phyloP scores from a whole-genome alignment of 2,888 invertebrate species.

The Leucophora obtusa region DNA sequence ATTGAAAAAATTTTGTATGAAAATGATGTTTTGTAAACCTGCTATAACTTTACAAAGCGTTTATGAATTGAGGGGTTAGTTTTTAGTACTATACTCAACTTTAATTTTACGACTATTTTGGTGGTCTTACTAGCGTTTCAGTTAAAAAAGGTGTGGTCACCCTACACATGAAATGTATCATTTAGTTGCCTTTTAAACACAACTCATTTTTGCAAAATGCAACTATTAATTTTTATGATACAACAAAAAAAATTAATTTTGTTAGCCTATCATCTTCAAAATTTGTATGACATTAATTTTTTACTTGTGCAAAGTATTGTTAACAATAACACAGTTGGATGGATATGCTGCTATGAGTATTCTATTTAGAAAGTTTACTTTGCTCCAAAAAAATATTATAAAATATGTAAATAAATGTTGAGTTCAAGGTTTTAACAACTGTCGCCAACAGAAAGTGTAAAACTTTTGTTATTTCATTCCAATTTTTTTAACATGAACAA shows the following conservation, averaged over 20 bases:
- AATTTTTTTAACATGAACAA: too few relatives aligned
- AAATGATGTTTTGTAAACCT: too few relatives aligned
- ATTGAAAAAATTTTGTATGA: too few relatives aligned
- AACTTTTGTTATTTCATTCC: too few relatives aligned
- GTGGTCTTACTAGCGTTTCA: too few relatives aligned
- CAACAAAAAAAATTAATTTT: slow-evolving; percentile 15
- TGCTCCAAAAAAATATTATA: neutral
- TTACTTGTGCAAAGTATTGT: neutral
- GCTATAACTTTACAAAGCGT: too few relatives aligned
- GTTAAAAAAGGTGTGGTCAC: too few relatives aligned
- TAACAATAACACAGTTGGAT: slow-evolving; percentile 34
- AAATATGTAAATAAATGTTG: neutral
- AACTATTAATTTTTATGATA: slow-evolving; percentile 10
- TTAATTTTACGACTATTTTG: too few relatives aligned
- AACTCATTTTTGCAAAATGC: slow-evolving; percentile 23
- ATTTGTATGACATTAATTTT: slow-evolving; percentile 11
- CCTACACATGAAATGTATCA: neutral
- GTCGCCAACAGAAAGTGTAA: too few relatives aligned
- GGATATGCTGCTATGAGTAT: neutral
- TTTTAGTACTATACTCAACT: too few relatives aligned
- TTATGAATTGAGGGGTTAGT: too few relatives aligned
- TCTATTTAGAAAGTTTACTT: neutral
- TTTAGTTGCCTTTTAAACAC: neutral
- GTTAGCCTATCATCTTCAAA: slow-evolving; percentile 27
- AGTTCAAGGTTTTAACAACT: neutral